These are phyloP conservation scores for Peromyscus californicus DNA, from an alignment of 2,113 vertebrate genomes.

Conservation along the genomic window DNA sequence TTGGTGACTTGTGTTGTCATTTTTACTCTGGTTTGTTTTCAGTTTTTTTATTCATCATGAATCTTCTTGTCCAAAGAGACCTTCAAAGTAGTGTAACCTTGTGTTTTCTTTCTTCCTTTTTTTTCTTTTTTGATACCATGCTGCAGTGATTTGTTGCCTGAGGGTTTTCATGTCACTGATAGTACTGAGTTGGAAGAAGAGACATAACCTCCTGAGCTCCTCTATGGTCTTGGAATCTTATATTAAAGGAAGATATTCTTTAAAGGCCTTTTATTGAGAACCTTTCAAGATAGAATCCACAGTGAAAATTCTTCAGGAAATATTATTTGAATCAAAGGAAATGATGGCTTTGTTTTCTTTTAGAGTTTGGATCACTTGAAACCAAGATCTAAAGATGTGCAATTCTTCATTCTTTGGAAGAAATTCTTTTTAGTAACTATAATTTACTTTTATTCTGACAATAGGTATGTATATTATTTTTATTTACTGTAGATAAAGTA, in stretches of 20 bases:
- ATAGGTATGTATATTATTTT: neutral
- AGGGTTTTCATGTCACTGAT: neutral
- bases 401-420: neutral
- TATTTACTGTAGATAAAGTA: neutral
- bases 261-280: slow-evolving; percentile 1
- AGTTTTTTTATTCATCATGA: neutral
- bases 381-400: neutral
- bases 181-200: neutral
- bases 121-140: neutral
- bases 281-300: neutral
- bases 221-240: neutral
- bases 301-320: neutral
- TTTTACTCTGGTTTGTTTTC: neutral
- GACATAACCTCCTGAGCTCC: neutral
- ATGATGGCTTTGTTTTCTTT: neutral
- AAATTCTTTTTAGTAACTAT: neutral
- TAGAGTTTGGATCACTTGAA: neutral
- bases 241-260: neutral
- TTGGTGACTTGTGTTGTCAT: neutral
- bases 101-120: neutral
- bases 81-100: slow-evolving; percentile 17
- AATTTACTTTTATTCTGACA: neutral
- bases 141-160: neutral
- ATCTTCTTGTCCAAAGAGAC: neutral
- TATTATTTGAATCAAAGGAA: neutral